Percentiles rank a stretch among this genome's conserved stretches.
Evolutionary conservation across 2,797 vertebrate species (phyloP).

Genomic region (Adelosebastes latens): DNA sequence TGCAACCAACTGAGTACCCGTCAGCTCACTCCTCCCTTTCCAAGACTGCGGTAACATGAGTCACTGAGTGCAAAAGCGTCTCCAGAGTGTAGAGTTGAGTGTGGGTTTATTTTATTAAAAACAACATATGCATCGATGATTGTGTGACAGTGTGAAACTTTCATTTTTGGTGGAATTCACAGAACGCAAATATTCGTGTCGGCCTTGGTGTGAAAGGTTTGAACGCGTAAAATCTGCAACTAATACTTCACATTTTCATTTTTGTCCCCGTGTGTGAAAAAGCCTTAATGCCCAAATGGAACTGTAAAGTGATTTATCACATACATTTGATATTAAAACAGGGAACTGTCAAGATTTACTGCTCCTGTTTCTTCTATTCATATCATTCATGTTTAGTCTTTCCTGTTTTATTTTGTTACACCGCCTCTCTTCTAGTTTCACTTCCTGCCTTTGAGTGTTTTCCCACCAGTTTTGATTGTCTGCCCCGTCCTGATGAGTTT

Average conservation of each 20-base stretch:
- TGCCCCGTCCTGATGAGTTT: fast-evolving
- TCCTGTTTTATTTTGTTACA: too few relatives aligned
- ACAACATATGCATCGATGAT: background rate
- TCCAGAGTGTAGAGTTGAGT: background rate
- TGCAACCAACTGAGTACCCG: background rate
- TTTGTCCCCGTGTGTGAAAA: background rate
- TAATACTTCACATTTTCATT: background rate
- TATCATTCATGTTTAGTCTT: too few relatives aligned
- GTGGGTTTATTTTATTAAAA: background rate
- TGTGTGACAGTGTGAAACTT: background rate
- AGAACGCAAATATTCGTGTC: background rate
- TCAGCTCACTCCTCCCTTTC: too few relatives aligned
- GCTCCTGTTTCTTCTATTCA: too few relatives aligned
- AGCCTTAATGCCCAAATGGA: background rate
- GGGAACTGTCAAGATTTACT: background rate
- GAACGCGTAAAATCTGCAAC: background rate
- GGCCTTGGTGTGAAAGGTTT: background rate
- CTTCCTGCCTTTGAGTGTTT: too few relatives aligned
- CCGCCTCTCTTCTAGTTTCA: too few relatives aligned
- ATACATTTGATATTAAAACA: background rate
- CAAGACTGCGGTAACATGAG: too few relatives aligned
- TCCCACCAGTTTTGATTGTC: too few relatives aligned
- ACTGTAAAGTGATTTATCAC: background rate
- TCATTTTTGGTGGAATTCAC: background rate
- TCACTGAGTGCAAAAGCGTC: too few relatives aligned